phyloP scores from a whole-genome alignment of 2,113 vertebrate genomes.

The Eira barbara region DNA sequence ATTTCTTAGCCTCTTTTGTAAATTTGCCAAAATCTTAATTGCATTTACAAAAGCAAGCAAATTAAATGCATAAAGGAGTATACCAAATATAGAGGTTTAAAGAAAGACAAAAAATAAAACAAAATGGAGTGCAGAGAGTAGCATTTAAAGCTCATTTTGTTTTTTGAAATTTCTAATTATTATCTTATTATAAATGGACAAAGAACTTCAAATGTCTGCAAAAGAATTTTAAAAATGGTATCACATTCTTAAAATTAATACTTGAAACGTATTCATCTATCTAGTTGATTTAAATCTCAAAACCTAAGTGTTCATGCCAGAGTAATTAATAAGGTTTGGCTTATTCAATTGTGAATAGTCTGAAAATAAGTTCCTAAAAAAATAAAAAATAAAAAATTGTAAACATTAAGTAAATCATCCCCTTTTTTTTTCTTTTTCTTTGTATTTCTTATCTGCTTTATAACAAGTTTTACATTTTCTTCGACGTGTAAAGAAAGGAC shows the following conservation, averaged over 20 bases:
- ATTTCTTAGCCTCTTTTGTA: constrained; percentile 8
- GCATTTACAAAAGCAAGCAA: constrained; percentile 21
- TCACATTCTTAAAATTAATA: neutral
- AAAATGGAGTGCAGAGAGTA: neutral
- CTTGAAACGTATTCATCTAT: neutral
- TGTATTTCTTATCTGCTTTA: neutral
- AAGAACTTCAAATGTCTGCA: neutral
- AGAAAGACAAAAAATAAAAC: constrained; percentile 25
- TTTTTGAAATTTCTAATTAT: neutral
- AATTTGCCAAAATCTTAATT: constrained; percentile 64
- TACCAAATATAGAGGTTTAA: neutral
- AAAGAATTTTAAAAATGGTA: neutral
- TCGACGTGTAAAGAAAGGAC: neutral
- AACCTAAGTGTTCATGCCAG: neutral
- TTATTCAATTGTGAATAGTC: neutral
- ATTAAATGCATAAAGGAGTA: neutral
- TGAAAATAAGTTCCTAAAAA: neutral
- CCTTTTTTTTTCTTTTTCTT: neutral
- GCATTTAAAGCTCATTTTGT: neutral
- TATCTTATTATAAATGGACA: neutral
- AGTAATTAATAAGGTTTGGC: neutral
- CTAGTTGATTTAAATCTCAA: neutral
- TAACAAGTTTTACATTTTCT: neutral
- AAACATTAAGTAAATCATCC: neutral
- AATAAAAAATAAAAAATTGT: neutral